These are phyloP conservation scores for Macrostomum lignano DNA, from an alignment of 1,140 invertebrate species.

Conservation along the genomic window DNA sequence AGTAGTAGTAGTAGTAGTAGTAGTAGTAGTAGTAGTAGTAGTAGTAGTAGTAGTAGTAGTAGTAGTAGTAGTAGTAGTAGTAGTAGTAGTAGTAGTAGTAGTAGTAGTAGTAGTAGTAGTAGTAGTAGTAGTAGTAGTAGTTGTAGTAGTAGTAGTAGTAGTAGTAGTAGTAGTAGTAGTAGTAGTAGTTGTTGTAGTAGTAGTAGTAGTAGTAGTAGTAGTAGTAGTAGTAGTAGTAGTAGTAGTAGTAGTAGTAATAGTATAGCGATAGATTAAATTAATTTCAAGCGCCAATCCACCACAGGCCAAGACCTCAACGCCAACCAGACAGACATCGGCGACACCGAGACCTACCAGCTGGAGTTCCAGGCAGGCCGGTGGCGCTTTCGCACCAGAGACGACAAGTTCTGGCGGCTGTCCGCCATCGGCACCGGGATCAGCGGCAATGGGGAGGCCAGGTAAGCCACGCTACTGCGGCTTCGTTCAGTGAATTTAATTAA, in stretches of 20 bases:
- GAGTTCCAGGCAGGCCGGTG: conserved; percentile 72
- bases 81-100: conserved; percentile 2
- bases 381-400: conserved; percentile 78
- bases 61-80: conserved; percentile 2
- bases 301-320: conserved; percentile 91
- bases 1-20: conserved; percentile 2
- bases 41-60: conserved; percentile 2
- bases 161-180: conserved; percentile 2
- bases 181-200: conserved; percentile 1
- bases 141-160: conserved; percentile 1
- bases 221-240: conserved; percentile 2
- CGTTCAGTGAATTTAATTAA: conserved; percentile 2
- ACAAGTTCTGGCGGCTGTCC: conserved; percentile 77
- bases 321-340: conserved; percentile 58
- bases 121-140: conserved; percentile 2
- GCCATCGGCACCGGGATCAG: conserved; percentile 52
- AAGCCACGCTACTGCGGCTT: conserved; percentile 11
- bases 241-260: conserved; percentile 2
- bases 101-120: conserved; percentile 2
- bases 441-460: conserved; percentile 56
- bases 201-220: conserved; percentile 2
- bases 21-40: conserved; percentile 2
- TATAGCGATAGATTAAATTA: no score
- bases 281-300: no score
- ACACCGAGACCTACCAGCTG: conserved; percentile 78